Evolutionary conservation across 2,797 vertebrate species (phyloP).

Genomic region (Leuciscus waleckii): DNA sequence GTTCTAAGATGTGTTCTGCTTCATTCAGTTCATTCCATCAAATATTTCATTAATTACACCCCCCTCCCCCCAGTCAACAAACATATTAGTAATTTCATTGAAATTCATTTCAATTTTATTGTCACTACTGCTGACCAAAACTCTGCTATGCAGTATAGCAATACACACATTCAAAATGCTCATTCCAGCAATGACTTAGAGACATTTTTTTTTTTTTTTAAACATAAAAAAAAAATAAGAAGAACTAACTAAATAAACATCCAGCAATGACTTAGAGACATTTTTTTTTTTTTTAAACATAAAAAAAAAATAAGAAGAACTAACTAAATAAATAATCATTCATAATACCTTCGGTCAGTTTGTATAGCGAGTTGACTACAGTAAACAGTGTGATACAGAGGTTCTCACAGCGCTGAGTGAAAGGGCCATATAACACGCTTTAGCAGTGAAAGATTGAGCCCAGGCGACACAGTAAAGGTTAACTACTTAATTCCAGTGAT

Average conservation of each 20-base stretch:
- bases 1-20: background rate
- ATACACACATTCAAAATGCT: background rate
- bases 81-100: background rate
- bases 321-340: background rate
- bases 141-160: background rate
- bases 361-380: background rate
- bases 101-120: too few relatives aligned
- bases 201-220: too few relatives aligned
- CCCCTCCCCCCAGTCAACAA: background rate
- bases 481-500: constrained; percentile 77
- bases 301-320: constrained; percentile 7
- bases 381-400: background rate
- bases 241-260: too few relatives aligned
- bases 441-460: constrained; percentile 65
- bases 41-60: background rate
- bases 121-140: background rate
- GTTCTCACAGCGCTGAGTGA: constrained; percentile 16
- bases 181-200: background rate
- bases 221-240: too few relatives aligned
- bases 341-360: background rate
- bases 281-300: too few relatives aligned
- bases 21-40: background rate
- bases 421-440: constrained; percentile 38
- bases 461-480: constrained; percentile 67
- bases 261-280: too few relatives aligned